Evolutionary conservation across 2,113 vertebrate genomes (phyloP), one percentile per base, ranked within the genome.

Genomic region (Tachuris rubrigastra): DNA sequence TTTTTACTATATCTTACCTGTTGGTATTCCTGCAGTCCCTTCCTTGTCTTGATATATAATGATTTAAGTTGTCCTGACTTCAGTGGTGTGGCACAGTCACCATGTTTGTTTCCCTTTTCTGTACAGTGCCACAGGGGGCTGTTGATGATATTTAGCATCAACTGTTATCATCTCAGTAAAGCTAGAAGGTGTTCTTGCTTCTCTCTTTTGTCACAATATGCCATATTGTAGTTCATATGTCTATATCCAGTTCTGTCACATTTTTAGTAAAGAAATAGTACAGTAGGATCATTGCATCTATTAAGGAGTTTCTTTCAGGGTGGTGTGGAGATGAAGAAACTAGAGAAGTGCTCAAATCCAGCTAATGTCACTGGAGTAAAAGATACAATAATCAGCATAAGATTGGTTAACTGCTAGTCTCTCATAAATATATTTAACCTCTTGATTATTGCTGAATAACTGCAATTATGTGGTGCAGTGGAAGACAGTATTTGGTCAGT

Each of bases 381-480:
- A 87, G 55, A 53, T 25, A 11, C 1, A 60, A 42, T 66, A 79
- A 91, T 92, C 60, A 72, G 33, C 19, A 52, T 39, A 42, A 74
- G 53, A 71, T 53, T 46, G 37, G 65, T 78, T 92, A 87, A 85
- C 55, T 89, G 68, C 68, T 85, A 10, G 30, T 87, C 25, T 91
- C 42, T 76, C 25, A 28, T 88, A 35, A 78, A 86, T 89, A 23
- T 44, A 42, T 77, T 91, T 87, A 92, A 95, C 69, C 62, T 94
- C 41, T 69, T 91, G 53, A 68, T 94, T 13, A 18, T 37, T 86
- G 68, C 0, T 5, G 42, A 88, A 23, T 81, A 60, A 49, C 44
- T 89, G 88, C n/a, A 89, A n/a, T 95, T 94, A 72, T 1, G 9
- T 65, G 47, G 33, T 82, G 22, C 46, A 69, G 3, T 76, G 28